A percentile compares a stretch with the other conserved stretches of the same genome.
phyloP scores from a whole-genome alignment of 2,888 invertebrate genomes.

The Diploptera punctata region DNA sequence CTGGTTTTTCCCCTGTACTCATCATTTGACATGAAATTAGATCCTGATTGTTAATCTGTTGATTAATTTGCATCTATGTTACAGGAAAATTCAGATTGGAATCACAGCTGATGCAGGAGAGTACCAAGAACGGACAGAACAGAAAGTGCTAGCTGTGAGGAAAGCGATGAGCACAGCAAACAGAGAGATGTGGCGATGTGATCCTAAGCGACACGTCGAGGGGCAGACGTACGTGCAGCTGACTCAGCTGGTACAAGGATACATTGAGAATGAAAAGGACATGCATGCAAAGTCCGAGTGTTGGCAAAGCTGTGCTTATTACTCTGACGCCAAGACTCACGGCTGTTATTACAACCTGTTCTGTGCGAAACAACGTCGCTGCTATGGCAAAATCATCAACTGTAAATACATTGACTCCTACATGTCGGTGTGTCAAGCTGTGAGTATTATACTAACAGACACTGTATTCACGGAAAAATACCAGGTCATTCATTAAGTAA shows the following conservation, averaged over 20 bases:
- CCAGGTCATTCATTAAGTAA: background rate
- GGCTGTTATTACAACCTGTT: conserved; percentile 75
- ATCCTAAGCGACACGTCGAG: conserved; percentile 69
- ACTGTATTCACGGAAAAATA: background rate
- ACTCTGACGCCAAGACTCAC: conserved; percentile 71
- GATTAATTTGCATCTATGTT: background rate
- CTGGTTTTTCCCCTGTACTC: background rate
- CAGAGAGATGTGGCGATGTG: conserved; percentile 77
- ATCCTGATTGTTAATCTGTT: background rate
- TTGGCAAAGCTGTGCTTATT: conserved; percentile 78
- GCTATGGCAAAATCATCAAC: conserved; percentile 73
- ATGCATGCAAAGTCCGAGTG: conserved; percentile 77
- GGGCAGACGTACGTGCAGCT: conserved; percentile 78
- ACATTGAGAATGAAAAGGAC: conserved; percentile 88
- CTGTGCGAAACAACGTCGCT: conserved; percentile 70
- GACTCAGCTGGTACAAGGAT: conserved; percentile 74
- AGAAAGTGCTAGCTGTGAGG: conserved; percentile 69
- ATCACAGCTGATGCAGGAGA: conserved; percentile 67
- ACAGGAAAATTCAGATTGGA: conserved; percentile 59
- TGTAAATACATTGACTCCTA: conserved; percentile 85
- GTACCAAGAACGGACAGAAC: conserved; percentile 69
- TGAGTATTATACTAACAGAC: conserved; percentile 57
- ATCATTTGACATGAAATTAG: background rate
- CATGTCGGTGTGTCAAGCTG: conserved; percentile 83
- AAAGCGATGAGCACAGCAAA: conserved; percentile 71